Evolutionary conservation across 1,140 invertebrate genomes (phyloP), one percentile per base, ranked within the genome.

Genomic region (Lordiphosa stackelbergi): DNA sequence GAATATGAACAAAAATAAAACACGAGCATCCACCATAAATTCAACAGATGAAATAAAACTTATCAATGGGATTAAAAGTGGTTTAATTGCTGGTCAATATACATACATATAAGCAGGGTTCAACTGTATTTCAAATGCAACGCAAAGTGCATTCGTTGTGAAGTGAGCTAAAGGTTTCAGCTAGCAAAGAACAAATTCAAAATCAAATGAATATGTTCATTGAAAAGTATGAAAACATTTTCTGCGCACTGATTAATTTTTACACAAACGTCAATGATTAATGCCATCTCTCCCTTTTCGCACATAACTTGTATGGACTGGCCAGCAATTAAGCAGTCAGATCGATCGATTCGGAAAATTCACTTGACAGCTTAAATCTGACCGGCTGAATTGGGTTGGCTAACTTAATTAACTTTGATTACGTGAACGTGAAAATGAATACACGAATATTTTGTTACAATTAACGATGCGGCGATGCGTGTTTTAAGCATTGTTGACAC

Each of bases 221-320:
- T 24, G 5, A 24, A 24, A 5, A 24, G 4, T 5, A 5, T 6
- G 5, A 24, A 24, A 24, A 31, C 28, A 31, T 31, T 31, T 31
- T 31, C 28, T 31, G 8, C 7, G 7, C 28, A 31, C 2, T 49
- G 53, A 62, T 74, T 53, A 35, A 64, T 73, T 73, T 73, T 58
- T 57, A 54, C 63, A 38, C 53, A 49, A 66, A 47, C 53, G 66
- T 81, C 41, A 74, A 81, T 81, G 59, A 70, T 81, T 70, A 66
- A 79, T 70, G 34, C 40, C 38, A 55, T 42, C 24, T 38, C 24
- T 31, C 5, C 40, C 5, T 22, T 22, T 46, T 51, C 22, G 12
- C 3, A 11, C 19, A 57, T 47, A 31, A 45, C 36, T 57, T 49
- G 28, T 42, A 42, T n/a, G 40, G 37, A 5, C 34, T 11, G 58